Percentiles rank a stretch among this genome's conserved stretches.
Conservation (phyloP, 2,113 vertebrate species). For the Melanerpes formicivorus region DNA sequence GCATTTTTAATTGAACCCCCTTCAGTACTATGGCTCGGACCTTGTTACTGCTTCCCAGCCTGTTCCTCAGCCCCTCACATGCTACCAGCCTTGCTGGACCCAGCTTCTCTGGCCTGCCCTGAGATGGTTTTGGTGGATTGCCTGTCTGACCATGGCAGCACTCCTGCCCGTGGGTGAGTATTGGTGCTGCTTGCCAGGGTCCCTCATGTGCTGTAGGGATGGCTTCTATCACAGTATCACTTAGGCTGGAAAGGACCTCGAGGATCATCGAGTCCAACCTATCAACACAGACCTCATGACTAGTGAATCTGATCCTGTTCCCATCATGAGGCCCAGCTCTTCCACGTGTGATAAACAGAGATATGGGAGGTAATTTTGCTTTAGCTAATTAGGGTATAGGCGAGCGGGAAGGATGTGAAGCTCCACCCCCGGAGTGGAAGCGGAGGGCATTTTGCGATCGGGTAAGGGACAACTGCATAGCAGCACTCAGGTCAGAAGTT, state of each 20-base stretch:
- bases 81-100: not conserved
- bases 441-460: too few relatives aligned
- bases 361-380: too few relatives aligned
- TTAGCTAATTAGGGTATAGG: too few relatives aligned
- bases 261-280: too few relatives aligned
- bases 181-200: accelerated
- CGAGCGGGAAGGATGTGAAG: too few relatives aligned
- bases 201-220: not conserved
- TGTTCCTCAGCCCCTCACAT: not conserved
- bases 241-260: too few relatives aligned
- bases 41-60: not conserved
- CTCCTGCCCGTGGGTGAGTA: not conserved
- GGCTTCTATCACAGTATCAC: too few relatives aligned
- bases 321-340: accelerated
- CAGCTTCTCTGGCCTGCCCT: accelerated
- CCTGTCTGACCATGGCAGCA: not conserved
- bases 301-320: not conserved
- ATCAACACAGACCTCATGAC: too few relatives aligned
- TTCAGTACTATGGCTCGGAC: not conserved
- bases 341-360: not conserved
- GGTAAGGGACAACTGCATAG: too few relatives aligned
- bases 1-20: not conserved
- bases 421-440: too few relatives aligned
- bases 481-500: too few relatives aligned
- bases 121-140: accelerated